Percentiles rank a stretch among this genome's conserved stretches.
phyloP scores from a whole-genome alignment of 2,113 vertebrate species.

The Raja brachyura region DNA sequence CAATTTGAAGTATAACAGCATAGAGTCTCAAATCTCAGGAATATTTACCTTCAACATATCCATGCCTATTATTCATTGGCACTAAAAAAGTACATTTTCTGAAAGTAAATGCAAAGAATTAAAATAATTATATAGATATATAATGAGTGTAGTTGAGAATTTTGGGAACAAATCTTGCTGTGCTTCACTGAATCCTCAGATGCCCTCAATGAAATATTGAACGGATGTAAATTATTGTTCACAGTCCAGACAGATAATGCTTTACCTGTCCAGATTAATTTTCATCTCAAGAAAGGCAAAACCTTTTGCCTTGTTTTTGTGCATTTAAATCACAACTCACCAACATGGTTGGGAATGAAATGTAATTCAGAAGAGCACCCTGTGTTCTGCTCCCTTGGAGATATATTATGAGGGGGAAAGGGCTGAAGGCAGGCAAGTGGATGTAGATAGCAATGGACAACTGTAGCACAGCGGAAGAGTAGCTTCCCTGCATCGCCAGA shows the following conservation, averaged over 20 bases:
- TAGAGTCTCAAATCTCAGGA: neutral
- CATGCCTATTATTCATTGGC: too few species aligned
- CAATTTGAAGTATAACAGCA: neutral
- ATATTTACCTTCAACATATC: too few species aligned
- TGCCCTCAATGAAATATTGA: neutral
- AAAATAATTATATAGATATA: neutral
- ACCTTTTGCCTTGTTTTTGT: conserved; percentile 46
- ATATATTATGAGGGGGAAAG: neutral
- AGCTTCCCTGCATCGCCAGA: too few species aligned
- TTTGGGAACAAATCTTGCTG: neutral
- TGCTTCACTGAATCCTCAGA: neutral
- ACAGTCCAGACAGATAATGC: neutral
- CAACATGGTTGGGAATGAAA: neutral
- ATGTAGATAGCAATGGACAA: neutral
- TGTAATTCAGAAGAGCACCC: neutral
- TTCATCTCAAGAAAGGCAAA: conserved; percentile 36
- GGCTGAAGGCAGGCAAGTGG: neutral
- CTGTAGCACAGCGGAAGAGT: too few species aligned
- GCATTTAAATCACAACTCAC: conserved; percentile 43
- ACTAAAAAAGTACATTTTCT: too few species aligned
- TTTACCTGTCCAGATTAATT: conserved; percentile 4
- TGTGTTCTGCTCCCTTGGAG: neutral
- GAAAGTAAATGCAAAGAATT: neutral
- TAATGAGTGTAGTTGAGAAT: neutral
- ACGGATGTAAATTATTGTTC: neutral